These are phyloP conservation scores for Dryocosmus kuriphilus DNA, from an alignment of 2,888 invertebrate genomes.

Conservation along the genomic window DNA sequence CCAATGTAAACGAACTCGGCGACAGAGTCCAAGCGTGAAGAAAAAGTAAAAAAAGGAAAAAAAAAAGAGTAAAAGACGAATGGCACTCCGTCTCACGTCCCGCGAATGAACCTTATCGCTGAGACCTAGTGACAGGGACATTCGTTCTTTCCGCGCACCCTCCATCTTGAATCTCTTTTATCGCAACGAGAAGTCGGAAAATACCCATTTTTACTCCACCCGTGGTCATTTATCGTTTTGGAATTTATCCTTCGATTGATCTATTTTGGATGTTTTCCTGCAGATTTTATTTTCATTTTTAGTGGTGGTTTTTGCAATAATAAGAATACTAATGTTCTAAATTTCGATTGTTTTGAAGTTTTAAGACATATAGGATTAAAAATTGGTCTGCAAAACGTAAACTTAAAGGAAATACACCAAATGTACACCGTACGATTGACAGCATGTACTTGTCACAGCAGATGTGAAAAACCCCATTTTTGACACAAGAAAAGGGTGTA, in stretches of 20 bases:
- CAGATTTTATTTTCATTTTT: background rate
- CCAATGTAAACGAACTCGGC: slow-evolving; percentile 58
- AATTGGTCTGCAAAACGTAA: no score
- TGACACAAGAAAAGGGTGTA: no score
- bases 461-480: no score
- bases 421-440: no score
- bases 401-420: no score
- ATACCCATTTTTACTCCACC: background rate
- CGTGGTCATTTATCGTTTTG: background rate
- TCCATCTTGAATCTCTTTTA: background rate
- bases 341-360: no score
- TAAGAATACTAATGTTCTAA: no score
- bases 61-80: background rate
- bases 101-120: background rate
- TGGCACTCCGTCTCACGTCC: background rate
- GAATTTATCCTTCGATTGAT: background rate
- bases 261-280: background rate
- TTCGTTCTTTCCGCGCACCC: background rate
- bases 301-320: no score
- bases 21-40: slow-evolving; percentile 39
- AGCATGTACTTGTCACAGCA: no score
- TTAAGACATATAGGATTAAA: no score
- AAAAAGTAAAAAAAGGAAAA: background rate
- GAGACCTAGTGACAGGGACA: background rate
- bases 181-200: background rate